Evolutionary conservation across 2,113 vertebrate species (phyloP).

Genomic region (Eurypyga helias): DNA sequence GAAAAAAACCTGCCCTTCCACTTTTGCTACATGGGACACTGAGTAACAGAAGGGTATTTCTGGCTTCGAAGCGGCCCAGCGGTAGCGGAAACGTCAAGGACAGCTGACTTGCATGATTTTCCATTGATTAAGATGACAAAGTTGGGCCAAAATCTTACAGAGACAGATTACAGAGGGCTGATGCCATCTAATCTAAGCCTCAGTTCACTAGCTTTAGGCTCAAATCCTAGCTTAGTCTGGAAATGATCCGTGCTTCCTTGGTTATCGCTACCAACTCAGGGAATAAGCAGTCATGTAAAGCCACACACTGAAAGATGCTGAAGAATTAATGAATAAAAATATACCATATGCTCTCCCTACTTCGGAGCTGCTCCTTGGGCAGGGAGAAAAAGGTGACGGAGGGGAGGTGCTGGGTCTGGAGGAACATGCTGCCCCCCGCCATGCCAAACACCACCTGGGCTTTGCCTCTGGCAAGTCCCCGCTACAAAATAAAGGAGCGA

Average conservation of each 20-base stretch:
- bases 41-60: conserved; percentile 44
- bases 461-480: neutral
- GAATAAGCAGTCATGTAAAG: conserved; percentile 48
- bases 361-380: neutral
- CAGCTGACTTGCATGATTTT: conserved; percentile 60
- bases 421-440: no score
- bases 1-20: neutral
- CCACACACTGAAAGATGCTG: neutral
- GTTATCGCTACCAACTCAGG: conserved; percentile 40
- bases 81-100: conserved; percentile 24
- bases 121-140: conserved; percentile 63
- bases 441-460: neutral
- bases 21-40: neutral
- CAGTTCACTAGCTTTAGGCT: conserved; percentile 44
- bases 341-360: neutral
- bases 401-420: neutral
- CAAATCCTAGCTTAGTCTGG: conserved; percentile 51
- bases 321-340: conserved; percentile 45
- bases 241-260: conserved; percentile 18
- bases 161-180: conserved; percentile 29
- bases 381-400: rapidly evolving
- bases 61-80: neutral
- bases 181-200: conserved; percentile 60
- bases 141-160: conserved; percentile 39
- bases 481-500: neutral